Evolutionary conservation across 2,888 invertebrate species (phyloP).

Genomic region (Calliopum simillimum): DNA sequence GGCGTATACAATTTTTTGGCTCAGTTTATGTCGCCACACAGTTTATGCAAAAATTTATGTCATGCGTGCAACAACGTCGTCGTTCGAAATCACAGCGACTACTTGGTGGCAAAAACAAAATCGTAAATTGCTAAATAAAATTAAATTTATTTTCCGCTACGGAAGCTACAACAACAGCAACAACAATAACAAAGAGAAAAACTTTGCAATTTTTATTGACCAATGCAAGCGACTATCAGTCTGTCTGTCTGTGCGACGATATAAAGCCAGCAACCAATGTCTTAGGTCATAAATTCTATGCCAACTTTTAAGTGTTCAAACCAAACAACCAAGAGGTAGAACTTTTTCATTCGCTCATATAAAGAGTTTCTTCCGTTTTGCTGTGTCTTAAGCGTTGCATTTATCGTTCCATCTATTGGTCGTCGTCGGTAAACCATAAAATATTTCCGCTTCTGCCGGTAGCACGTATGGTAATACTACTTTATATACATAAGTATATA

Average conservation of each 20-base stretch:
- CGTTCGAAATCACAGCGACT: conserved; percentile 12
- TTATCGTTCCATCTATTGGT: too few species aligned
- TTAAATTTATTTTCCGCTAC: conserved; percentile 38
- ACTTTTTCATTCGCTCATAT: too few species aligned
- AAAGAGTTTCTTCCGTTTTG: too few species aligned
- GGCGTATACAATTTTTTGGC: background rate
- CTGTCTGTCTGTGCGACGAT: too few species aligned
- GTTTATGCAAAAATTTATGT: conserved; percentile 28
- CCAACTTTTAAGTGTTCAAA: too few species aligned
- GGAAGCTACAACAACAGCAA: conserved; percentile 18
- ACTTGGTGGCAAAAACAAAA: conserved; percentile 55
- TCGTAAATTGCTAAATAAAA: conserved; percentile 59
- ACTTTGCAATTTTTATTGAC: conserved; percentile 42
- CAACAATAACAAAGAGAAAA: conserved; percentile 37
- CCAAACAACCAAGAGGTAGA: too few species aligned
- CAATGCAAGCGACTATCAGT: conserved; percentile 3
- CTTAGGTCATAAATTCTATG: background rate
- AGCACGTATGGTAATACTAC: background rate
- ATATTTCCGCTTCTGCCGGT: too few species aligned
- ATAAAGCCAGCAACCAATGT: too few species aligned
- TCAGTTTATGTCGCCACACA: conserved; percentile 18
- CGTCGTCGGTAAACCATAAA: too few species aligned
- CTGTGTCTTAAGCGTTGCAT: too few species aligned
- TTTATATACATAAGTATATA: too few species aligned
- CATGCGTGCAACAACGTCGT: conserved; percentile 9